Evolutionary conservation across 2,888 invertebrate species (phyloP).

Genomic region (Cephus pygmeus): DNA sequence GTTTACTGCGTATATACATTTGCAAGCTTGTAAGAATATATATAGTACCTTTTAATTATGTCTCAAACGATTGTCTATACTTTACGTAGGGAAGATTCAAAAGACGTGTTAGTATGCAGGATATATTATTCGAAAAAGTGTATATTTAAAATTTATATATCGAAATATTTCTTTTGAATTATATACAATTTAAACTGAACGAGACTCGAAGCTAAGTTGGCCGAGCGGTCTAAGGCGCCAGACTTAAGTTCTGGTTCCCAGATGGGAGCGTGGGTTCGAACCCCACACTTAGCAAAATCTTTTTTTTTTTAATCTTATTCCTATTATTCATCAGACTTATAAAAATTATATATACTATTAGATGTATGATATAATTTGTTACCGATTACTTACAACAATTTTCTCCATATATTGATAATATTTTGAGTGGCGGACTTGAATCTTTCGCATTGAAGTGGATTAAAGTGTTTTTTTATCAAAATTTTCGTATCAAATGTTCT

Average conservation of each 20-base stretch:
- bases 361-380: neutral
- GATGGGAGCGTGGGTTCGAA: conserved; percentile 87
- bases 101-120: neutral
- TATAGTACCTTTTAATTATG: neutral
- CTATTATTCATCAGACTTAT: neutral
- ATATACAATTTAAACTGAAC: neutral
- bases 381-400: neutral
- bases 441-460: neutral
- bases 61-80: neutral
- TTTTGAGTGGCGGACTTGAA: neutral
- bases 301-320: conserved; percentile 19
- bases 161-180: neutral
- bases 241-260: conserved; percentile 86
- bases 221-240: conserved; percentile 87
- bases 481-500: neutral
- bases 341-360: too few species aligned
- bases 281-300: conserved; percentile 77
- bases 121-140: neutral
- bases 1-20: neutral
- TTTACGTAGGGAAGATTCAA: neutral
- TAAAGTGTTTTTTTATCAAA: neutral
- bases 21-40: neutral
- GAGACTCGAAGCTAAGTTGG: conserved; percentile 73
- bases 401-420: neutral
- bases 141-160: neutral